These are phyloP conservation scores for Columbina picui DNA, from an alignment of 2,113 vertebrate genomes.

Conservation along the genomic window DNA sequence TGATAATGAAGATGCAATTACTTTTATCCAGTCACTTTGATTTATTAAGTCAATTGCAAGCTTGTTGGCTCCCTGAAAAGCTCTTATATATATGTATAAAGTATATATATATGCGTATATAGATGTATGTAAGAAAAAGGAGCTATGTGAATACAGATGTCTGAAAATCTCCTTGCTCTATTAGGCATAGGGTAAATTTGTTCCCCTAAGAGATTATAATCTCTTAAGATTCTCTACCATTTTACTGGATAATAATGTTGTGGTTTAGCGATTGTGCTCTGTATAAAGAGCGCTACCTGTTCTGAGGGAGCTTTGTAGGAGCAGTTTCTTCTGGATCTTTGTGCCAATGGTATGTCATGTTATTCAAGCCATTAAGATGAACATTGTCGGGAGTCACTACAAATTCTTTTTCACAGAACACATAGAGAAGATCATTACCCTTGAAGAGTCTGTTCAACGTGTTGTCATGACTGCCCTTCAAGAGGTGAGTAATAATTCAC, in stretches of 20 bases:
- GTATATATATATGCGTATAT: too few species aligned
- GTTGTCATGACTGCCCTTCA: slow-evolving; percentile 99
- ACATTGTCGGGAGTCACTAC: background rate
- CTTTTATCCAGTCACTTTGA: too few species aligned
- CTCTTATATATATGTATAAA: too few species aligned
- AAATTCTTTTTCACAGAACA: slow-evolving; percentile 81
- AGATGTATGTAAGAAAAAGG: too few species aligned
- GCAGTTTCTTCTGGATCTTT: background rate
- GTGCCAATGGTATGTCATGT: background rate
- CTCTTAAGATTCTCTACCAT: background rate
- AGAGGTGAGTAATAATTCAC: slow-evolving; percentile 81
- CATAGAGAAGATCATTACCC: slow-evolving; percentile 96
- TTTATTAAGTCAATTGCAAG: too few species aligned
- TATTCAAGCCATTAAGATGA: background rate
- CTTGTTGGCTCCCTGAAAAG: too few species aligned
- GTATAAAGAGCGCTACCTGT: rapidly evolving
- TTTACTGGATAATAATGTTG: background rate
- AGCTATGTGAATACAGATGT: too few species aligned
- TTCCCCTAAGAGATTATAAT: background rate
- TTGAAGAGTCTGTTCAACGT: slow-evolving; percentile 97
- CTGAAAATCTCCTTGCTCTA: too few species aligned
- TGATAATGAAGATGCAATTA: too few species aligned
- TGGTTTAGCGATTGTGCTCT: background rate
- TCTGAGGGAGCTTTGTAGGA: background rate
- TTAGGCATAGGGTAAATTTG: too few species aligned